Conservation (phyloP, 2,113 vertebrate genomes). For the Oncorhynchus keta region DNA sequence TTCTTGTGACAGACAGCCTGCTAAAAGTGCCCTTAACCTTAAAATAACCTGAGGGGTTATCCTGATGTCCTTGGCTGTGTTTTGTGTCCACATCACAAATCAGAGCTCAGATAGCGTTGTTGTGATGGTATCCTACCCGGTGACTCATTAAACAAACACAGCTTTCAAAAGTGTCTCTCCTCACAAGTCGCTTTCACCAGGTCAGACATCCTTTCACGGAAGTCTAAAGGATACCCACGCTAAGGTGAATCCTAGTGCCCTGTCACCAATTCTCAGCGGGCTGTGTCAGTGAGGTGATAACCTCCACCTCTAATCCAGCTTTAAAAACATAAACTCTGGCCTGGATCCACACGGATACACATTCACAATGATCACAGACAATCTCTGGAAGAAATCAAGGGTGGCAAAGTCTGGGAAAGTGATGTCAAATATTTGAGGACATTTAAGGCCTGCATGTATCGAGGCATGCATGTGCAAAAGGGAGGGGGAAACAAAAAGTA, state of each 20-base stretch:
- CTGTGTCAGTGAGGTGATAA: conserved; percentile 13
- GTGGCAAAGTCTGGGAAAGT: too few species aligned
- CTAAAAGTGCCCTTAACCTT: conserved; percentile 3
- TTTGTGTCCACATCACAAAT: conserved; percentile 34
- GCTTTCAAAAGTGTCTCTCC: conserved; percentile 39
- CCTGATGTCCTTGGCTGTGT: conserved; percentile 42
- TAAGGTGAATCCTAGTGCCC: conserved; percentile 6
- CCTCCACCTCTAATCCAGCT: conserved; percentile 28
- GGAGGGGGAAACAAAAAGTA: conserved; percentile 27
- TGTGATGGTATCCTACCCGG: conserved; percentile 58
- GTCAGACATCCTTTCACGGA: conserved; percentile 16
- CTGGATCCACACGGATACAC: conserved; percentile 13
- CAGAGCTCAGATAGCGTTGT: conserved; percentile 34
- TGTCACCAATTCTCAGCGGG: conserved; percentile 9
- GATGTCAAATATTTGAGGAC: background rate
- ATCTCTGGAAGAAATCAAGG: too few species aligned
- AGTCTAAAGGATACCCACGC: conserved; percentile 22
- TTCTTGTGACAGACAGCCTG: background rate
- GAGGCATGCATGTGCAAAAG: background rate
- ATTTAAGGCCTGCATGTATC: background rate
- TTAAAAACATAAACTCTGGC: conserved; percentile 8
- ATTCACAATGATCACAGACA: background rate
- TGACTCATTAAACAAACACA: conserved; percentile 38
- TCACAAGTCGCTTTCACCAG: conserved; percentile 36
- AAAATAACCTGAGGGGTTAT: conserved; percentile 19